Evolutionary conservation across 2,797 vertebrate genomes (phyloP).

Genomic region (Spondyliosoma cantharus): DNA sequence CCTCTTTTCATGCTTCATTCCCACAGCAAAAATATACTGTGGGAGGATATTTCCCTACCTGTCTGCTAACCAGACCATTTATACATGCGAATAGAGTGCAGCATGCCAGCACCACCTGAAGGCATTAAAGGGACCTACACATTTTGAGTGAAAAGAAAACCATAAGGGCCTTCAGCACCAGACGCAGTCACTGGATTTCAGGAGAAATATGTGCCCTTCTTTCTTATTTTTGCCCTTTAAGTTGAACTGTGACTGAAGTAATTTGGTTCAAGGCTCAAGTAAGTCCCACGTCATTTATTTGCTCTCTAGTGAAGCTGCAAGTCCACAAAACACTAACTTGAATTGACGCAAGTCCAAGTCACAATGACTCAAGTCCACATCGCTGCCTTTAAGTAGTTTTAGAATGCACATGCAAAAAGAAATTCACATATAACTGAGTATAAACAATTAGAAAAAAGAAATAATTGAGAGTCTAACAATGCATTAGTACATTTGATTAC

Average conservation of each 20-base stretch:
- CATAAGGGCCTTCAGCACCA: background rate
- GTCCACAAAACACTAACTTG: too few relatives aligned
- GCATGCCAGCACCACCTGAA: conserved; percentile 70
- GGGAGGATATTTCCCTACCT: conserved; percentile 31
- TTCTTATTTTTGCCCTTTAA: background rate
- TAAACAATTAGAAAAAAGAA: background rate
- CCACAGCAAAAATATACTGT: conserved; percentile 30
- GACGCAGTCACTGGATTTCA: background rate
- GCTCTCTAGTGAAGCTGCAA: too few relatives aligned
- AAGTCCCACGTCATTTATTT: too few relatives aligned
- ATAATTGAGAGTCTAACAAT: background rate
- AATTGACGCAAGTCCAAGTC: too few relatives aligned
- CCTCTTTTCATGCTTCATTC: conserved; percentile 44
- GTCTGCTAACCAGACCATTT: conserved; percentile 29
- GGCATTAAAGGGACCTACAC: conserved; percentile 51
- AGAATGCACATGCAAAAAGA: background rate
- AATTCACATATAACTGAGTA: background rate
- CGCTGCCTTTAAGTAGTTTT: background rate
- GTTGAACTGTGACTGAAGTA: too few relatives aligned
- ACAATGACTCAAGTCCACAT: too few relatives aligned
- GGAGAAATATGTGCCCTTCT: background rate
- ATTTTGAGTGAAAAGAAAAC: conserved; percentile 13
- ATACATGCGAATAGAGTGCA: conserved; percentile 21
- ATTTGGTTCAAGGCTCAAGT: too few relatives aligned
- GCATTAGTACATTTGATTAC: background rate